Evolutionary conservation across 2,888 invertebrate genomes (phyloP), one percentile per base, ranked within the genome.

Genomic region (Morpho achilles): DNA sequence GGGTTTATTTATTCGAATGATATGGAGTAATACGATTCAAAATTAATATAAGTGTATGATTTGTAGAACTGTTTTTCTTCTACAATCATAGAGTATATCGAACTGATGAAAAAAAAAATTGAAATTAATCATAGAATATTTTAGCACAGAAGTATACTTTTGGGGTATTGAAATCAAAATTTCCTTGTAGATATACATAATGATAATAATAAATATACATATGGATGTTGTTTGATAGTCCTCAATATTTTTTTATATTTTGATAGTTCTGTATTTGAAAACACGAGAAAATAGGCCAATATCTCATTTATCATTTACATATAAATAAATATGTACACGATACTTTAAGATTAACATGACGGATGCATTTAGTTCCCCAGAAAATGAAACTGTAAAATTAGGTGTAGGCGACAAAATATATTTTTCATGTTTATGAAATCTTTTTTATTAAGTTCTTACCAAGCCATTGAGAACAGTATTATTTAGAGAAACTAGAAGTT

Each of bases 241-340:
- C 85, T 88, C 87, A 79, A 90, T 91, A 91, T 90, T 91, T 91
- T 89, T 91, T 91, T 91, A 91, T 91, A 91, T 91, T 91, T 91
- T 91, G 91, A 90, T 91, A 91, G 91, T 90, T 91, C 91, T 91
- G 90, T 91, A 91, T 91, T 87, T 83, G 79, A 32, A 84, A 83
- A 81, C 84, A 82, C 77, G 82, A 82, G 81, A 80, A 82, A 82
- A 87, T 88, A 89, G 82, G 88, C 87, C 89, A 87, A 87, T 85
- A 81, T 86, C 83, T 88, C 83, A 83, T 86, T 78, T 87, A 86
- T 87, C 84, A 83, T 87, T 87, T 86, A 67, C 72, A 79, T 82
- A 75, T 73, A 74, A 73, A 63, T 65, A 64, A 66, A 64, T 79
- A 79, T 86, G 79, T 85, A 84, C 80, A 83, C 81, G 73, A 80